Conservation (phyloP, 2,113 vertebrate genomes). For the Tor tambroides region DNA sequence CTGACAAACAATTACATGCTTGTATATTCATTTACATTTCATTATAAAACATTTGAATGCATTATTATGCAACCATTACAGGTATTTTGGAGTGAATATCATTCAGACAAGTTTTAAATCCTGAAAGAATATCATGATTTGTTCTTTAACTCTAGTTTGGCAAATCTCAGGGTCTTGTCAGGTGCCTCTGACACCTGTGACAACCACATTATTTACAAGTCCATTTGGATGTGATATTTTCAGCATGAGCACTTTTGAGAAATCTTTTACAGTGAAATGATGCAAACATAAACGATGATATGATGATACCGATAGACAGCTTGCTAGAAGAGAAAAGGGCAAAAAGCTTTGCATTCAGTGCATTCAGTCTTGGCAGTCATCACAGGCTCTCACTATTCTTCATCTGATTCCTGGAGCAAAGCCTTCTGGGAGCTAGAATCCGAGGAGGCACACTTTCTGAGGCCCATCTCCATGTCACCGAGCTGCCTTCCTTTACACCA, state of each 20-base stretch:
- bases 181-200: not conserved
- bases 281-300: no score
- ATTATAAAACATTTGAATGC: not conserved
- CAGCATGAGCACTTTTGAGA: not conserved
- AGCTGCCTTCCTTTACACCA: slow-evolving; percentile 38
- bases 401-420: slow-evolving; percentile 79
- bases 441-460: slow-evolving; percentile 59
- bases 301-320: not conserved
- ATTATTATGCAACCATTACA: not conserved
- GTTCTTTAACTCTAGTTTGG: not conserved
- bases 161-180: not conserved
- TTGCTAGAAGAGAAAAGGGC: not conserved
- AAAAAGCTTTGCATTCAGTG: not conserved
- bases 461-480: slow-evolving; percentile 71
- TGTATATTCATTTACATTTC: not conserved
- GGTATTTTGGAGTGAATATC: not conserved
- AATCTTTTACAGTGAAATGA: not conserved
- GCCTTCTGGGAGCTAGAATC: slow-evolving; percentile 70
- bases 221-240: not conserved
- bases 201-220: slow-evolving; percentile 20
- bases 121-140: not conserved
- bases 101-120: not conserved
- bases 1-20: not conserved
- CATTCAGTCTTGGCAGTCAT: not conserved
- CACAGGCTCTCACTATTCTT: slow-evolving; percentile 68